Base-by-base conservation (phyloP, 2,888 invertebrate genomes). In the Chirona hameri region DNA sequence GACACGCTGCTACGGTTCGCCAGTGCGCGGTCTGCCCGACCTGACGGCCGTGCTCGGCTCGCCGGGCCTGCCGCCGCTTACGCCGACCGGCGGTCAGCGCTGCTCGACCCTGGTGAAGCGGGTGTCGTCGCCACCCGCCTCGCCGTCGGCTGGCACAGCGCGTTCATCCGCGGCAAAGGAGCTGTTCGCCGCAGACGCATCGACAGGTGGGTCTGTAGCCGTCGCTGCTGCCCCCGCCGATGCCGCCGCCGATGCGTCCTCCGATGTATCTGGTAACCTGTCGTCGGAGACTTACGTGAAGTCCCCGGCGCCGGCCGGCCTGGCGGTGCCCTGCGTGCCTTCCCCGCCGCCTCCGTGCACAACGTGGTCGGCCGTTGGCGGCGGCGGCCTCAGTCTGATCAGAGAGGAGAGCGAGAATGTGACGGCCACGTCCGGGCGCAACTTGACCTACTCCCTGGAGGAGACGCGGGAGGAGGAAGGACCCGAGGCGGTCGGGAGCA, bases 401-500 rank as follows among this genome's bases (percentile, higher is more conserved):
- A 2, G 12, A 9, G 76, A 76, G 76, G 76, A 46, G 76, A 46
- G 76, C 76, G 76, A 24, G 24, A 76, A 18, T 29, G 72, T 65
- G 65, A 60, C 60, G 24, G n/a, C 65, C n/a, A 12, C 72, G 31
- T 29, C 72, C 31, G 21, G 18, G 10, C 72, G 72, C 15, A 31
- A 76, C 76, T 9, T 76, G 39, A 76, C 76, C 76, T 76, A 10
- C 76, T 76, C 76, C 21, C 76, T 76, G 46, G 76, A 76, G 76
- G 76, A 52, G 52, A 52, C 52, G 52, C 52, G 52, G 18, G 52
- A 52, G 52, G 52, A 52, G 52, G 52, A 52, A 18, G 52, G 3
- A 12, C 52, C 52, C 15, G 52, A 52, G 15, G 15, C 52, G 52
- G 52, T 12, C 52, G 12, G 52, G 12, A 12, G 12, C 10, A 12